Percentiles rank a stretch among this genome's conserved stretches.
Conservation (phyloP, 2,888 invertebrate genomes). For the Callyntrura guangdongensis region DNA sequence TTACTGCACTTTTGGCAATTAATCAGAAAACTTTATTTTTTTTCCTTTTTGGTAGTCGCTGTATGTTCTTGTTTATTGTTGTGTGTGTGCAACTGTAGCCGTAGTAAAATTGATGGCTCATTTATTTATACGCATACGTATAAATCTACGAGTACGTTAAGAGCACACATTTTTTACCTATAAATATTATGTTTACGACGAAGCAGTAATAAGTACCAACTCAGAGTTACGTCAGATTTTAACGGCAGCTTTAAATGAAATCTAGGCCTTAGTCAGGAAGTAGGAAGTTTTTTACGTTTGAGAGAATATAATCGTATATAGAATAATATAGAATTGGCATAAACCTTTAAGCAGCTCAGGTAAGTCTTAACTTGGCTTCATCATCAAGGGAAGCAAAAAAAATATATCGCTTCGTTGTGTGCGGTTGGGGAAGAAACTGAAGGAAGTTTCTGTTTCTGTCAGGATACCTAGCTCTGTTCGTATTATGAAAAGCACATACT, state of each 20-base stretch:
- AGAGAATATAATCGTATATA: neutral
- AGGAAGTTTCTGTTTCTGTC: slow-evolving; percentile 47
- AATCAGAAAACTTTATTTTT: slow-evolving; percentile 51
- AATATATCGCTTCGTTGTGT: neutral
- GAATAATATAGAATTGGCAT: neutral
- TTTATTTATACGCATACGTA: slow-evolving; percentile 17
- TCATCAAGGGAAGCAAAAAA: slow-evolving; percentile 32
- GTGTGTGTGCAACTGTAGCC: slow-evolving; percentile 40
- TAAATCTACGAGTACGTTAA: neutral
- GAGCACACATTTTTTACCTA: slow-evolving; percentile 34
- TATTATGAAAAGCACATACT: neutral
- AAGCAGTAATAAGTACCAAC: neutral
- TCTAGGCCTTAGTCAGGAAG: slow-evolving; percentile 77
- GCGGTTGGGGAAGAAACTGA: slow-evolving; percentile 17
- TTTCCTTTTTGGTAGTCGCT: neutral
- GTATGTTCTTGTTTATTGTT: neutral
- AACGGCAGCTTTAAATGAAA: slow-evolving; percentile 47
- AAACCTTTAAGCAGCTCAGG: slow-evolving; percentile 18
- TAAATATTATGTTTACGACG: slow-evolving; percentile 31
- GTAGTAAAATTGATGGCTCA: slow-evolving; percentile 54
- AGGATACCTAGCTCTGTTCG: neutral
- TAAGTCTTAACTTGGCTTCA: slow-evolving; percentile 22
- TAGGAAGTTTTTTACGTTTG: slow-evolving; percentile 73
- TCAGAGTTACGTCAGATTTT: slow-evolving; percentile 52
- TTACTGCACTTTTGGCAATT: slow-evolving; percentile 56